Evolutionary conservation across 1,140 invertebrate genomes (phyloP).

Genomic region (Penaeus japonicus): DNA sequence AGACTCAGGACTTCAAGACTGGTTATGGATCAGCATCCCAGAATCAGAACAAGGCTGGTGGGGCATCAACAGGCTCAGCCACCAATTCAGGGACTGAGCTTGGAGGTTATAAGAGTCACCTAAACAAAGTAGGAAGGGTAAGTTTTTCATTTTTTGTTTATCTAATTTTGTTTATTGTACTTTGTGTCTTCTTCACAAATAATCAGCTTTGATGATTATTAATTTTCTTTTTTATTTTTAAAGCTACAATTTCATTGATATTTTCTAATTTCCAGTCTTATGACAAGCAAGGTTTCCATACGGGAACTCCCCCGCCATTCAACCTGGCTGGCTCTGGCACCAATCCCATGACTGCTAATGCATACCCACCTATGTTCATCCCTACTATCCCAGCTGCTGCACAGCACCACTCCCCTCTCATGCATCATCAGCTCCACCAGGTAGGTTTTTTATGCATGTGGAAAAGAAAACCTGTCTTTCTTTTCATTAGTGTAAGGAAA

Average conservation of each 20-base stretch:
- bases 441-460: slow-evolving; percentile 63
- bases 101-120: slow-evolving; percentile 75
- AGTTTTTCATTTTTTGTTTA: not conserved
- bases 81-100: slow-evolving; percentile 72
- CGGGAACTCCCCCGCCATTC: slow-evolving; percentile 83
- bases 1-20: slow-evolving; percentile 69
- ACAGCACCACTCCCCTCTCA: slow-evolving; percentile 71
- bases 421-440: slow-evolving; percentile 81
- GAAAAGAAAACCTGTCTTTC: no score
- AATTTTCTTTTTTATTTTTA: not conserved
- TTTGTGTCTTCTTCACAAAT: not conserved
- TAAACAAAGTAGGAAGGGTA: slow-evolving; percentile 77
- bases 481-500: no score
- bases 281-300: slow-evolving; percentile 85
- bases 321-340: slow-evolving; percentile 77
- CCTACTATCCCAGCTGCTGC: slow-evolving; percentile 74
- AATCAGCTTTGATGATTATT: not conserved
- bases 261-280: slow-evolving; percentile 73
- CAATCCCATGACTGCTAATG: slow-evolving; percentile 73
- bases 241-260: slow-evolving; percentile 40
- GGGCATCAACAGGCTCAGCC: slow-evolving; percentile 66
- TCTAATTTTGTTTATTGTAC: not conserved
- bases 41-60: slow-evolving; percentile 69
- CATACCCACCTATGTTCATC: slow-evolving; percentile 75
- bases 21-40: slow-evolving; percentile 68